Evolutionary conservation across 2,113 vertebrate genomes (phyloP).

Genomic region (Polyodon spathula): DNA sequence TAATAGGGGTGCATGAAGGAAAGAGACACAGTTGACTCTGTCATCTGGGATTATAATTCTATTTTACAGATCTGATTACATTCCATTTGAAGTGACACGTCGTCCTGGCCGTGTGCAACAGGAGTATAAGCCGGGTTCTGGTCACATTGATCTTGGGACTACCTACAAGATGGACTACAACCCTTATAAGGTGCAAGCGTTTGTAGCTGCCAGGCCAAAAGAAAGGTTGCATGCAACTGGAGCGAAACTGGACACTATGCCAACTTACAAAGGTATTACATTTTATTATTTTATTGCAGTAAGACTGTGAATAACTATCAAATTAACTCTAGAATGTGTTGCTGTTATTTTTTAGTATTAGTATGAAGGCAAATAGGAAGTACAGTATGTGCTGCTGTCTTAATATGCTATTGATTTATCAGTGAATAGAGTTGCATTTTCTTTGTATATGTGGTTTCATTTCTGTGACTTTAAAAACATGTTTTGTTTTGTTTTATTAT

Average conservation of each 20-base stretch:
- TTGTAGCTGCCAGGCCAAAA: conserved; percentile 43
- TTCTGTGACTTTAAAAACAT: no score
- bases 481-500: no score
- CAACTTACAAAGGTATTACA: conserved; percentile 69
- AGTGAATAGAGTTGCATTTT: no score
- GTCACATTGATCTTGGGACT: conserved; percentile 57
- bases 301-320: not conserved
- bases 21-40: no score
- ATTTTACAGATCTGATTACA: conserved; percentile 60
- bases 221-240: conserved; percentile 38
- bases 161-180: conserved; percentile 66
- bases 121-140: conserved; percentile 50
- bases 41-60: no score
- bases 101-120: conserved; percentile 36
- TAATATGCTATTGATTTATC: no score
- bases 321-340: not conserved
- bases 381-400: no score
- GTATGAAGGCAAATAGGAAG: no score
- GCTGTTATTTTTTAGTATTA: no score
- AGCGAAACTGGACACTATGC: conserved; percentile 61
- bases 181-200: conserved; percentile 49
- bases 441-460: no score
- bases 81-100: conserved; percentile 50
- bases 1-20: no score
- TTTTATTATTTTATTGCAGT: conserved; percentile 1